Conservation (phyloP, 2,797 vertebrate species). For the Chaetodon trifasciatus region DNA sequence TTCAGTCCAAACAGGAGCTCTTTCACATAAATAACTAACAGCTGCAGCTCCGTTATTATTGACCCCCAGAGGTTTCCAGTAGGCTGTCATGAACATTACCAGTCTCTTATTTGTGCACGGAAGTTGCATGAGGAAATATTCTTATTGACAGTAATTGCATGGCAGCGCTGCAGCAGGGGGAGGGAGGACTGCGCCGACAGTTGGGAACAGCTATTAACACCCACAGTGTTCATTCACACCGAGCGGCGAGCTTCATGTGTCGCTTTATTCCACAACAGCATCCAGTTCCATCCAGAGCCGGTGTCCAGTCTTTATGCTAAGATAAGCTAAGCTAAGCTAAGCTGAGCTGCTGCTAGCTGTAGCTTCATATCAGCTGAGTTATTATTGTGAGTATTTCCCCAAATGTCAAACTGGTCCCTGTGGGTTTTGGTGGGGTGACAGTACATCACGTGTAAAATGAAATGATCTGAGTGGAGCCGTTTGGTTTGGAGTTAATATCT, state of each 20-base stretch:
- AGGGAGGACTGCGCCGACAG: neutral
- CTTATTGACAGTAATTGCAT: conserved; percentile 12
- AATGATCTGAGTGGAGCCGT: neutral
- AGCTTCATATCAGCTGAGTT: neutral
- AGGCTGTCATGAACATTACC: neutral
- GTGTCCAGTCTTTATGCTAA: neutral
- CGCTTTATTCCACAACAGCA: neutral
- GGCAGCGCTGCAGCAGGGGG: neutral
- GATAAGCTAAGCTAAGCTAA: neutral
- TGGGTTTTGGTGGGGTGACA: neutral
- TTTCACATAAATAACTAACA: neutral
- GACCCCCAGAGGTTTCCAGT: neutral
- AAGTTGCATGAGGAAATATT: conserved; percentile 6
- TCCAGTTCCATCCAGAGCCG: neutral
- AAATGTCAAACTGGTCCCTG: too few species aligned
- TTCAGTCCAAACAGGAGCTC: neutral
- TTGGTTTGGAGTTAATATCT: neutral
- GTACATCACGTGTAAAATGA: neutral
- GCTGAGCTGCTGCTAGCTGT: neutral
- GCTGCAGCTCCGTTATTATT: neutral
- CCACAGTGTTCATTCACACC: conserved; percentile 19
- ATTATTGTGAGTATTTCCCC: too few species aligned
- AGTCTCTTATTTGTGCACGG: neutral
- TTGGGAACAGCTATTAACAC: conserved; percentile 9
- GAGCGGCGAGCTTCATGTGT: conserved; percentile 2